phyloP scores from a whole-genome alignment of 2,797 vertebrate species.

The Cynopterus sphinx region DNA sequence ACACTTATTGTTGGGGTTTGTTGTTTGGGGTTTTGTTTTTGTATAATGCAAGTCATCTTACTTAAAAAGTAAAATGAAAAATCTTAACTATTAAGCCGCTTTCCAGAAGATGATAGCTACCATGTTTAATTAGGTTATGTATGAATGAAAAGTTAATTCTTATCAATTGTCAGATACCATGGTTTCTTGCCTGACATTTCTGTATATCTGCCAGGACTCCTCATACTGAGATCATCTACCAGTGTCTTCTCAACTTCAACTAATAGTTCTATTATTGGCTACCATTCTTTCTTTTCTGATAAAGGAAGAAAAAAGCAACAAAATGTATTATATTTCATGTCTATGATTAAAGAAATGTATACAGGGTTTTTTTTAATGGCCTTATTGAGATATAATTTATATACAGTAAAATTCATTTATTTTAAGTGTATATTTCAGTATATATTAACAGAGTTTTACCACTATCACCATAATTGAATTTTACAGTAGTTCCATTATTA shows the following conservation, averaged over 20 bases:
- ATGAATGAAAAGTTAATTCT: not conserved
- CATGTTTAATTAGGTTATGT: not conserved
- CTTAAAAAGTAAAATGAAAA: slow-evolving; percentile 40
- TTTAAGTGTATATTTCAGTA: not conserved
- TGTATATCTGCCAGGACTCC: not conserved
- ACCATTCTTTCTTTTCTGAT: not conserved
- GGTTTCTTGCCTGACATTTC: not conserved
- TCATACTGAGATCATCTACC: not conserved
- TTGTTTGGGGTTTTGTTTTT: slow-evolving; percentile 42
- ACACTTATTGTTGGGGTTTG: not conserved
- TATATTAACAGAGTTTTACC: not conserved
- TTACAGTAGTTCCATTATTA: not conserved
- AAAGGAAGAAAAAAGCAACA: not conserved
- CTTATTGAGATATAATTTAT: not conserved
- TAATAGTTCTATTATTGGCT: not conserved
- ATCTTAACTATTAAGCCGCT: not conserved
- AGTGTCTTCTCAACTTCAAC: not conserved
- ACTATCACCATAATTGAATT: not conserved
- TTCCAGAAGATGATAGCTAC: not conserved
- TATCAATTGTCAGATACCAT: not conserved
- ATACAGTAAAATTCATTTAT: not conserved
- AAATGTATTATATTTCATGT: not conserved
- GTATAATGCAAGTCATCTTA: not conserved
- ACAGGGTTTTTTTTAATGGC: not conserved
- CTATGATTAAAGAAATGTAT: not conserved